A percentile compares a stretch with the other conserved stretches of the same genome.
Conservation (phyloP, 2,888 invertebrate species). For the Amphipoea oculea region DNA sequence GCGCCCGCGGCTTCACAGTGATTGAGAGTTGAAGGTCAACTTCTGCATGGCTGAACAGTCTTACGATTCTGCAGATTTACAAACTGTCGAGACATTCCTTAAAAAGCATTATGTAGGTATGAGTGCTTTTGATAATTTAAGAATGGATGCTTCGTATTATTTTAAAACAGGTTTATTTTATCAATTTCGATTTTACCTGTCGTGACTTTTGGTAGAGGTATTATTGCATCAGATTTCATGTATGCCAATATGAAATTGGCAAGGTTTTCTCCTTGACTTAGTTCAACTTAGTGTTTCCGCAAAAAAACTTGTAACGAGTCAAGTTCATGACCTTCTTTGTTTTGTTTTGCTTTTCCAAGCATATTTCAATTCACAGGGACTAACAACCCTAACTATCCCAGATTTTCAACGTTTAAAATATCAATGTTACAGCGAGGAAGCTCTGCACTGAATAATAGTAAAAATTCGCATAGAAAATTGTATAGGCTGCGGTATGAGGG, state of each 20-base stretch:
- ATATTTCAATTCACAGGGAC: no score
- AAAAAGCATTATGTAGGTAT: not conserved
- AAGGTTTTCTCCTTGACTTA: slow-evolving; percentile 20
- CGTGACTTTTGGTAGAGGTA: not conserved
- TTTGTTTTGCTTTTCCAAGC: no score
- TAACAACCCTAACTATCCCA: no score
- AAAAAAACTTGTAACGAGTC: slow-evolving; percentile 4
- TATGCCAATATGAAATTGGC: not conserved
- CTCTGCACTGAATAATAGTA: not conserved
- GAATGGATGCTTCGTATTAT: not conserved
- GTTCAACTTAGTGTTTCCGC: slow-evolving; percentile 15
- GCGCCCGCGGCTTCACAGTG: slow-evolving; percentile 32
- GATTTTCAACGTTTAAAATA: not conserved
- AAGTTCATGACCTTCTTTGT: not conserved
- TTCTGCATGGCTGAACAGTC: slow-evolving; percentile 31
- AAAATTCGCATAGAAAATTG: not conserved
- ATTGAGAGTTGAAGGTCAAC: slow-evolving; percentile 62
- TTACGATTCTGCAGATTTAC: slow-evolving; percentile 16
- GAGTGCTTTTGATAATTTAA: slow-evolving; percentile 15
- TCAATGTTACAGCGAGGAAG: not conserved
- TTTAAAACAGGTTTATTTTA: slow-evolving; percentile 1
- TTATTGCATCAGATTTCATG: slow-evolving; percentile 17
- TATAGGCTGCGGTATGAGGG: not conserved
- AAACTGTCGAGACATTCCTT: slow-evolving; percentile 38
- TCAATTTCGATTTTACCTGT: not conserved